These are phyloP conservation scores for Julus scanicus DNA, from an alignment of 2,888 invertebrate species.

Conservation along the genomic window DNA sequence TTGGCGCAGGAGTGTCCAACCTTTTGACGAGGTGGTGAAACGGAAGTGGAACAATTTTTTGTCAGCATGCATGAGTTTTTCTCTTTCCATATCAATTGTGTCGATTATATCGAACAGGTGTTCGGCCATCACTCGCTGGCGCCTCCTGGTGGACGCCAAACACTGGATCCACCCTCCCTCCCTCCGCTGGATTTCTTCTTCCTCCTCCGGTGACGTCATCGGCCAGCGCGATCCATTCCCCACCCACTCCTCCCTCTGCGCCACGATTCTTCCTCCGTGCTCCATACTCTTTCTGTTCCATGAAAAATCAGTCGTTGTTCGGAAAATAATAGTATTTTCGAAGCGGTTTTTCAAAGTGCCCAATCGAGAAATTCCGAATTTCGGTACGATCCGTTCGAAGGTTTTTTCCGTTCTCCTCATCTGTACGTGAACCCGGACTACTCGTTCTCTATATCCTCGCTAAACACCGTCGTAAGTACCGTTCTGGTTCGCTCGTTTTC, in stretches of 20 bases:
- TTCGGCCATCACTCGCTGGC: neutral
- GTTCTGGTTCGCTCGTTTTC: too few species aligned
- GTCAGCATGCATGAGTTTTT: too few species aligned
- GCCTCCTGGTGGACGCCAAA: neutral
- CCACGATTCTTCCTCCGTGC: neutral
- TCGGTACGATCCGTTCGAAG: neutral
- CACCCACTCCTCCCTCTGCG: constrained; percentile 22
- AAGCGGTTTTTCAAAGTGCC: neutral
- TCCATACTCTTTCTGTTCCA: neutral
- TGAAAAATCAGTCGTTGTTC: neutral
- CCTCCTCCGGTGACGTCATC: constrained; percentile 7
- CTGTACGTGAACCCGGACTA: neutral
- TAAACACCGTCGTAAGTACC: neutral
- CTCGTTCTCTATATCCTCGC: neutral
- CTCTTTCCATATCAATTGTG: too few species aligned
- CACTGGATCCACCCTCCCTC: neutral
- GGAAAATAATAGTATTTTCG: neutral
- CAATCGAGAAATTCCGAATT: neutral
- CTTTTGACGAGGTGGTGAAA: too few species aligned
- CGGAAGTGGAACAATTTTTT: too few species aligned
- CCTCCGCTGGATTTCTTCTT: constrained; percentile 3
- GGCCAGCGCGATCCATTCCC: neutral
- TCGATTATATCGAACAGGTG: neutral
- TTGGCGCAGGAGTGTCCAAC: too few species aligned
- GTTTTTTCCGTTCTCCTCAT: neutral